Evolutionary conservation across 2,888 invertebrate species (phyloP).

Genomic region (Drosophila kuntzei): DNA sequence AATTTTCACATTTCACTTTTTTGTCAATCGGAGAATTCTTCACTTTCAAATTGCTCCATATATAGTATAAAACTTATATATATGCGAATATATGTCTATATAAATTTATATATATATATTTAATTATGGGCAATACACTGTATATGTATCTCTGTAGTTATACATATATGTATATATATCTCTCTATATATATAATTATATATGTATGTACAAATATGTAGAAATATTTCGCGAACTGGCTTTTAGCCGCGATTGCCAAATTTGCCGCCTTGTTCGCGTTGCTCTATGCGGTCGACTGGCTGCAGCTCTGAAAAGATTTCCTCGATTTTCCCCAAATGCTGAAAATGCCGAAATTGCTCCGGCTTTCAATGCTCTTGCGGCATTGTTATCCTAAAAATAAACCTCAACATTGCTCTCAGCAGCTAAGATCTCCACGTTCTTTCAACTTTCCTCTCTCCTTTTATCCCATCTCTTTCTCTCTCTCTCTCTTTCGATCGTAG

Average conservation of each 20-base stretch:
- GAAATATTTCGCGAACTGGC: constrained; percentile 67
- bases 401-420: constrained; percentile 37
- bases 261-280: constrained; percentile 68
- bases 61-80: constrained; percentile 50
- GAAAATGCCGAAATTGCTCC: constrained; percentile 54
- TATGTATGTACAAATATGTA: constrained; percentile 34
- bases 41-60: constrained; percentile 49
- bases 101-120: constrained; percentile 29
- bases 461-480: not conserved
- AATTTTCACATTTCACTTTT: constrained; percentile 62
- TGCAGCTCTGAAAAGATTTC: constrained; percentile 60
- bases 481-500: constrained; percentile 10
- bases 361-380: constrained; percentile 55
- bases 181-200: constrained; percentile 22
- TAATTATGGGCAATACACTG: constrained; percentile 18
- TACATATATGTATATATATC: constrained; percentile 23
- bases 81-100: constrained; percentile 28
- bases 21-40: constrained; percentile 57
- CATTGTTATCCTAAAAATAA: constrained; percentile 79
- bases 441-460: constrained; percentile 14
- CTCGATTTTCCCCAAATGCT: constrained; percentile 63
- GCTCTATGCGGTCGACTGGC: constrained; percentile 75
- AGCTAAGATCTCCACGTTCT: constrained; percentile 24
- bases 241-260: constrained; percentile 47
- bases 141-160: constrained; percentile 26